phyloP scores from a whole-genome alignment of 2,113 vertebrate genomes.

The Anser brachyrhynchus region DNA sequence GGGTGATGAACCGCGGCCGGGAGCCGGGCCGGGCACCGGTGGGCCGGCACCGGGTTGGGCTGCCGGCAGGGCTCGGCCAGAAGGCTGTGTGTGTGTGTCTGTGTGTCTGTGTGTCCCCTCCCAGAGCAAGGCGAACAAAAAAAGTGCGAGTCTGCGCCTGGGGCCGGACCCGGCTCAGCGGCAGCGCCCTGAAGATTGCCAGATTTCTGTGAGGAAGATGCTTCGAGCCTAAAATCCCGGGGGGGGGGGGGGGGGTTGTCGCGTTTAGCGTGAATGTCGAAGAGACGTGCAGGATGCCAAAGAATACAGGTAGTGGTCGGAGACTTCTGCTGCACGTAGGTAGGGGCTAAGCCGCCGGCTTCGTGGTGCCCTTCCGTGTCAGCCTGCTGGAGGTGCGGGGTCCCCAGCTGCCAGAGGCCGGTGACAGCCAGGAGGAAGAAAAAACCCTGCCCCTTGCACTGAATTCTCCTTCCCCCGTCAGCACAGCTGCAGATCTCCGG shows the following conservation, averaged over 20 bases:
- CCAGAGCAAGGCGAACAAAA: neutral
- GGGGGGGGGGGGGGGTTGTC: neutral
- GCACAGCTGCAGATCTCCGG: neutral
- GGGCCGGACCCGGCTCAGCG: neutral
- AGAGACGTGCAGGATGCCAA: neutral
- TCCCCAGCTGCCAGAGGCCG: neutral
- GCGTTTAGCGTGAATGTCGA: neutral
- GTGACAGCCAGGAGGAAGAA: neutral
- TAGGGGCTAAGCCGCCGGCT: neutral
- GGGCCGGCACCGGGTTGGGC: too few species aligned
- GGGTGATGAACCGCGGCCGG: too few species aligned
- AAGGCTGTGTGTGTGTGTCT: neutral
- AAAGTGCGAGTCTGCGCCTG: neutral
- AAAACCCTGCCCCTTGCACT: neutral
- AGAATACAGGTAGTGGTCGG: neutral
- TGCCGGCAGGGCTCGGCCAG: too few species aligned
- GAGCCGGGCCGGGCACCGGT: too few species aligned
- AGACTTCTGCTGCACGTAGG: conserved; percentile 11
- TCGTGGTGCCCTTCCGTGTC: neutral
- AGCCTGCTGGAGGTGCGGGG: neutral
- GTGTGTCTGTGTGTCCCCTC: too few species aligned
- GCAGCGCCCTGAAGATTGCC: neutral
- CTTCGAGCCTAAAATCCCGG: neutral
- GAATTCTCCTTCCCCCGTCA: neutral
- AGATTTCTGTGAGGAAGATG: neutral